Evolutionary conservation across 2,797 vertebrate genomes (phyloP).

Genomic region (Morus bassanus): DNA sequence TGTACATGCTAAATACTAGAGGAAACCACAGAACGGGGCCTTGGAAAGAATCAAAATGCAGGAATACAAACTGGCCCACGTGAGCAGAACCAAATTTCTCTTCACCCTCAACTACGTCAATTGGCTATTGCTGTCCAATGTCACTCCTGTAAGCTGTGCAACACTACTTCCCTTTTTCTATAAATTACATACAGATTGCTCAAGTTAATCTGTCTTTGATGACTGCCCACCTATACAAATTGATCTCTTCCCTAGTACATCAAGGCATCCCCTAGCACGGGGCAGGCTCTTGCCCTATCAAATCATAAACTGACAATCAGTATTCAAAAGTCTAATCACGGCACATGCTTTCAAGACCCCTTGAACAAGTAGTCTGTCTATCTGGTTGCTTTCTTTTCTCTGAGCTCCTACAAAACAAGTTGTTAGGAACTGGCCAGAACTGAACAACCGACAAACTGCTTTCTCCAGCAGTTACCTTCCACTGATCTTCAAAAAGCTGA

Average conservation of each 20-base stretch:
- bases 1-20: neutral
- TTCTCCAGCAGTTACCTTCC: neutral
- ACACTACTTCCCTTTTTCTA: neutral
- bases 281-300: neutral
- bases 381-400: neutral
- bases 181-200: neutral
- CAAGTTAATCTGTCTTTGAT: neutral
- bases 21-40: neutral
- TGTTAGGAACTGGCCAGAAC: neutral
- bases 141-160: neutral
- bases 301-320: neutral
- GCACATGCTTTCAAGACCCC: neutral
- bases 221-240: neutral
- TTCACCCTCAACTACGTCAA: neutral
- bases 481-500: neutral
- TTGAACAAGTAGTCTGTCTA: neutral
- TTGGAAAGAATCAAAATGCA: neutral
- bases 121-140: neutral
- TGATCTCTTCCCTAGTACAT: neutral
- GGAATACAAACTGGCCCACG: neutral
- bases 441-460: neutral
- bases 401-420: neutral
- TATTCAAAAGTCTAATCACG: neutral
- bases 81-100: neutral
- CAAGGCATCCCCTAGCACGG: neutral